Conservation (phyloP, 2,888 invertebrate species). For the Apamea crenata region DNA sequence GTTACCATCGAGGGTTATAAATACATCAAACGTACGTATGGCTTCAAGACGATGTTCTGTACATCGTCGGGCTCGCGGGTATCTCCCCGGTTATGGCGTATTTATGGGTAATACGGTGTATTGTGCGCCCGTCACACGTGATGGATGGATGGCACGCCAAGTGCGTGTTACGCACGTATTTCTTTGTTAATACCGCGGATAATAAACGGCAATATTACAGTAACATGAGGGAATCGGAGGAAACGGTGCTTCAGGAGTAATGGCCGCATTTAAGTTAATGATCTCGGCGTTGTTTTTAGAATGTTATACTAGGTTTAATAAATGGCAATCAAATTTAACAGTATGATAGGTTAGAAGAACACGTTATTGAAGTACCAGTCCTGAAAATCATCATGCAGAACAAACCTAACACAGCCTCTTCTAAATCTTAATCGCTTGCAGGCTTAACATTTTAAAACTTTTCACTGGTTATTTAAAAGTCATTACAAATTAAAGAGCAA, state of each 20-base stretch:
- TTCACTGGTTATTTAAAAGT: conserved; percentile 50
- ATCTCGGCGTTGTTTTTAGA: conserved; percentile 7
- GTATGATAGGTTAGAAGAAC: not conserved
- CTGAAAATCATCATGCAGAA: not conserved
- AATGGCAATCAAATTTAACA: not conserved
- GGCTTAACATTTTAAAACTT: conserved; percentile 46
- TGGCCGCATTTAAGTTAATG: conserved; percentile 29
- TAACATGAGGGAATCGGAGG: conserved; percentile 26
- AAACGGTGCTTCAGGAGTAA: conserved; percentile 11
- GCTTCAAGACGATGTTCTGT: conserved; percentile 16
- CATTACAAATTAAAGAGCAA: conserved; percentile 59
- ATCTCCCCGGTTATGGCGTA: conserved; percentile 26
- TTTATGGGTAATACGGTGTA: conserved; percentile 27
- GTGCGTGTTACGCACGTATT: conserved; percentile 30
- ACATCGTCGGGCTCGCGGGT: conserved; percentile 19
- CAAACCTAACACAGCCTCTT: not conserved
- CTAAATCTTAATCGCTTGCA: conserved; percentile 9
- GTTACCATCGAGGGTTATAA: conserved; percentile 14
- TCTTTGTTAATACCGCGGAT: conserved; percentile 27
- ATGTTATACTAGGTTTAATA: not conserved
- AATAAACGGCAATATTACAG: conserved; percentile 40
- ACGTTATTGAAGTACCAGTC: not conserved
- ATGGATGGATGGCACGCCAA: conserved; percentile 58
- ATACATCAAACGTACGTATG: conserved; percentile 28
- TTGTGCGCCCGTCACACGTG: conserved; percentile 40